Conservation (phyloP, 2,113 vertebrate species). For the Pongo abelii region DNA sequence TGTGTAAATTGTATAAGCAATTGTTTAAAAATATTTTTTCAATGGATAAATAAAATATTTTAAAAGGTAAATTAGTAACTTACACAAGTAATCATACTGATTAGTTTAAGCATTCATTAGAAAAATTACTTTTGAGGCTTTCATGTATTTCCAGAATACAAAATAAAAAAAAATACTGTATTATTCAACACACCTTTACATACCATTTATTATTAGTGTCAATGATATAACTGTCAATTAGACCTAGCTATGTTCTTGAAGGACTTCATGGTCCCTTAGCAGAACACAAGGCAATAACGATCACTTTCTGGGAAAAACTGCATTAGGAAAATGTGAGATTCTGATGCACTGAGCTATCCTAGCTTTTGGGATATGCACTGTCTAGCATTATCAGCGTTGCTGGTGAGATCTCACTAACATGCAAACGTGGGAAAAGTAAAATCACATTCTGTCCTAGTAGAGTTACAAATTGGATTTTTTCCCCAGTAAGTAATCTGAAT, state of each 20-base stretch:
- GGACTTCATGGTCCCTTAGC: background rate
- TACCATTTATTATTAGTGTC: background rate
- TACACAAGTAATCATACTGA: slow-evolving; percentile 46
- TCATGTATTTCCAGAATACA: slow-evolving; percentile 20
- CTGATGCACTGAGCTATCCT: too few relatives aligned
- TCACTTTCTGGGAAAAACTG: background rate
- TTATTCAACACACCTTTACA: background rate
- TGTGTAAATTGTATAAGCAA: slow-evolving; percentile 67
- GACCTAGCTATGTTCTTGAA: background rate
- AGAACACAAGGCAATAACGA: background rate
- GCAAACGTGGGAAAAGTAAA: rapidly evolving
- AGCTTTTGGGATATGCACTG: background rate
- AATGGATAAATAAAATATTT: slow-evolving; percentile 70
- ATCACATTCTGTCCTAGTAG: background rate
- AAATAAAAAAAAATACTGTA: background rate
- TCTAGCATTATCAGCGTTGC: background rate
- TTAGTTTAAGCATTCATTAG: slow-evolving; percentile 16
- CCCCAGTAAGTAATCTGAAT: background rate
- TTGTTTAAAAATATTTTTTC: slow-evolving; percentile 71
- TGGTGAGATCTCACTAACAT: rapidly evolving
- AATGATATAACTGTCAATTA: background rate
- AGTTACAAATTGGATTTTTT: background rate
- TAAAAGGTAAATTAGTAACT: slow-evolving; percentile 66
- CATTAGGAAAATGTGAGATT: background rate
- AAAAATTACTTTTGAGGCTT: background rate